Base-by-base conservation (phyloP, 2,113 vertebrate species). In the Boleophthalmus pectinirostris region DNA sequence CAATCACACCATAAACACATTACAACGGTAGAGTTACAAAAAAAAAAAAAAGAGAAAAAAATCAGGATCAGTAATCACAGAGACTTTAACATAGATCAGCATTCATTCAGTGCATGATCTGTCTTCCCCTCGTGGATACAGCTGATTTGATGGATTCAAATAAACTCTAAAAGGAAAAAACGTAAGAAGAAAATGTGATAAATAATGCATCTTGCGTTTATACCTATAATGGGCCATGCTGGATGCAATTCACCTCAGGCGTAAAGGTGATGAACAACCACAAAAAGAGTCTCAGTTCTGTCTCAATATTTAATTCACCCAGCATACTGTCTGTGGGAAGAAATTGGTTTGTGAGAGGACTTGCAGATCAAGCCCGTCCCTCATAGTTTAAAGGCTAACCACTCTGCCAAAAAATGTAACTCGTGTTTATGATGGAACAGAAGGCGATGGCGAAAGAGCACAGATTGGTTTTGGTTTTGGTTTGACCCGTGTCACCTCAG, bases 391-490 rank as follows among this genome's bases (percentile, higher is more conserved):
- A 23, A 58, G 56, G 5, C 56, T 25, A 25, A 15, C 12, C 21
- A 25, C 56, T 58, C 56, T 57, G 23, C 12, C 51, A n/a, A 18
- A 49, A 49, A 56, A 8, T 23, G 12, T n/a, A 56, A 13, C 54
- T 21, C 23, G 54, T 46, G 57, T 74, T 58, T 68, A 21, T 1
- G 33, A 57, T 6, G 12, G 66, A 61, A 25, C 33, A 43, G 53
- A 21, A 23, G 49, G 24, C 13, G n/a, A 24, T 46, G 10, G 49
- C 51, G n/a, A 73, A 38, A 66, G 46, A 71, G 63, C 11, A 16
- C 46, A 58, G 51, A 69, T 65, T 60, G 69, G 81, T 47, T 66
- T 79, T 65, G 88, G 81, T 72, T 21, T 23, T 56, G 75, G 68
- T 33, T 71, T n/a, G 45, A 67, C 68, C 74, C 54, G 1, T 25